These are phyloP conservation scores for Lindbergichthys nudifrons DNA, from an alignment of 2,797 vertebrate species.

Conservation along the genomic window DNA sequence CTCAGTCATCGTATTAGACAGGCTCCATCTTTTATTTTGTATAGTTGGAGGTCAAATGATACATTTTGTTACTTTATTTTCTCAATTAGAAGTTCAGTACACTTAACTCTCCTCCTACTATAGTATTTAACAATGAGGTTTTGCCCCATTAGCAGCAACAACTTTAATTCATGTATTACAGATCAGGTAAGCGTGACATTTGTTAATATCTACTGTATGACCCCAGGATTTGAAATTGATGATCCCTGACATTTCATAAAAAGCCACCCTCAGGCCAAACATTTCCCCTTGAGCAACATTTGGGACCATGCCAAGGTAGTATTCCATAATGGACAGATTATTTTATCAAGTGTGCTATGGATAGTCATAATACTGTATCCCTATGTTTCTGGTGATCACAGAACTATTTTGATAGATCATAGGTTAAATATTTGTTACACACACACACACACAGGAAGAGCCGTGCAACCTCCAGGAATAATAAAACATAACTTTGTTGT, in stretches of 20 bases:
- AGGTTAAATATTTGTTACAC: background rate
- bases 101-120: constrained; percentile 6
- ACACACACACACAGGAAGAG: background rate
- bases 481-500: constrained; percentile 23
- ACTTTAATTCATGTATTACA: background rate
- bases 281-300: background rate
- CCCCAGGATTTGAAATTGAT: background rate
- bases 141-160: background rate
- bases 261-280: constrained; percentile 14
- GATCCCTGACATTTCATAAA: constrained; percentile 7
- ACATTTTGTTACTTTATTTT: constrained; percentile 14
- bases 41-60: constrained; percentile 35
- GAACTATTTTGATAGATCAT: background rate
- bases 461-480: background rate
- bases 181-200: background rate
- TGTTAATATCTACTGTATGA: background rate
- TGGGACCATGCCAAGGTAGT: background rate
- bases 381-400: background rate
- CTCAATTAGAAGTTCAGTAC: constrained; percentile 21
- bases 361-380: background rate
- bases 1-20: constrained; percentile 26
- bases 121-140: constrained; percentile 1
- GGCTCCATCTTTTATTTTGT: constrained; percentile 13
- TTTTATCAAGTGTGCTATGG: background rate
- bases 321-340: background rate